phyloP scores from a whole-genome alignment of 2,888 invertebrate species.

The Ctena decussata region DNA sequence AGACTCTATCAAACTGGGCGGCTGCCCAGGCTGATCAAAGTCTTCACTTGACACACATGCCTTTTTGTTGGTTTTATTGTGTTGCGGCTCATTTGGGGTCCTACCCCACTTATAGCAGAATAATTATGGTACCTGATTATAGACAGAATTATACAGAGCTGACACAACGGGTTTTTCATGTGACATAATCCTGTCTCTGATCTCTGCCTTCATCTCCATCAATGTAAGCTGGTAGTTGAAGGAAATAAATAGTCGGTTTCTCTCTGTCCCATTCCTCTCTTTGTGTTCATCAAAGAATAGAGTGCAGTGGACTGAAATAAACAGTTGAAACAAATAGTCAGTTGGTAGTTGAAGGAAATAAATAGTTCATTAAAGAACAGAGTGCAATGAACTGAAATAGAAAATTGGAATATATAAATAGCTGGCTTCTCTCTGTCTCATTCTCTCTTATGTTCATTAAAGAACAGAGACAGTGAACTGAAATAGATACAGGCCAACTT shows the following conservation, averaged over 20 bases:
- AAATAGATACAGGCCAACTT: too few species aligned
- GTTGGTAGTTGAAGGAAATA: constrained; percentile 86
- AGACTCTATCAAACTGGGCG: too few species aligned
- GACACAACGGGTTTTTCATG: constrained; percentile 86
- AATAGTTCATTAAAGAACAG: constrained; percentile 86
- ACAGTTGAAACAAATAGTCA: constrained; percentile 71
- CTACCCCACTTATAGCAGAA: too few species aligned
- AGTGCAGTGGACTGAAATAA: constrained; percentile 79
- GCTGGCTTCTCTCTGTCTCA: constrained; percentile 77
- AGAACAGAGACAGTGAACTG: too few species aligned
- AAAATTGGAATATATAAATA: constrained; percentile 83
- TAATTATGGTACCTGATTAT: constrained; percentile 87
- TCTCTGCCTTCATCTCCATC: constrained; percentile 86
- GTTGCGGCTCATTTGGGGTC: too few species aligned
- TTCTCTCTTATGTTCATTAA: constrained; percentile 82
- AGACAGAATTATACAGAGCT: constrained; percentile 84
- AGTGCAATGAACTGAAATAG: constrained; percentile 78
- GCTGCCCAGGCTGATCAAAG: too few species aligned
- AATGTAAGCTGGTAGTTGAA: constrained; percentile 86
- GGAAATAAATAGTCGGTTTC: constrained; percentile 85
- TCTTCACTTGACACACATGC: too few species aligned
- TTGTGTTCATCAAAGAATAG: constrained; percentile 85
- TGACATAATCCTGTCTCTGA: constrained; percentile 84
- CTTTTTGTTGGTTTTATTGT: too few species aligned
- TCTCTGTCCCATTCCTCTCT: constrained; percentile 74